phyloP scores from a whole-genome alignment of 1,140 invertebrate genomes.

The Drosophila obscura region DNA sequence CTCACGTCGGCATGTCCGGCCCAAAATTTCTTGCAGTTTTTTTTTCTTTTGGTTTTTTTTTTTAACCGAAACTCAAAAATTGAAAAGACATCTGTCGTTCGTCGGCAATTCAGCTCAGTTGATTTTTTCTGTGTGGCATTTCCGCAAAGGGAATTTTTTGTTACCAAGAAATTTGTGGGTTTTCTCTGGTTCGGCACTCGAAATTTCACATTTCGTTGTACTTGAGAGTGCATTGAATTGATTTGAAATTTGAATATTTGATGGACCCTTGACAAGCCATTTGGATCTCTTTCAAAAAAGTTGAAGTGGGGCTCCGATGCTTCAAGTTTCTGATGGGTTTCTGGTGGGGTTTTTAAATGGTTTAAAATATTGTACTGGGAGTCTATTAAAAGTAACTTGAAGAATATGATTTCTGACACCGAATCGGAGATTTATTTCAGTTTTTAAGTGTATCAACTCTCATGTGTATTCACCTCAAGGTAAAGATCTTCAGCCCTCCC shows the following conservation, averaged over 20 bases:
- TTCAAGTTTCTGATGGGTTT: conserved; percentile 11
- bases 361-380: neutral
- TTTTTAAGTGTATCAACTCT: neutral
- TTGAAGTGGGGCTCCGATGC: conserved; percentile 5
- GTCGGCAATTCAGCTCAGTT: too few species aligned
- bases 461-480: neutral
- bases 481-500: too few species aligned
- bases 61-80: conserved; percentile 23
- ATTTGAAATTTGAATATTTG: conserved; percentile 45
- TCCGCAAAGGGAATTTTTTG: conserved; percentile 25
- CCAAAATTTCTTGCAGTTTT: conserved; percentile 53
- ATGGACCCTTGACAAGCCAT: conserved; percentile 40
- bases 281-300: conserved; percentile 1
- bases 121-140: conserved; percentile 26
- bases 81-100: conserved; percentile 58
- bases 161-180: conserved; percentile 18
- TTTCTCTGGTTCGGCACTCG: neutral
- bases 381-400: conserved; percentile 29
- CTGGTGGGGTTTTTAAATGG: conserved; percentile 10
- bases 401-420: neutral
- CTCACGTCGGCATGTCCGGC: conserved; percentile 61
- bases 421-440: neutral
- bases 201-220: conserved; percentile 3
- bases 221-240: conserved; percentile 39
- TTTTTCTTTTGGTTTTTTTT: conserved; percentile 32